A percentile compares a stretch with the other conserved stretches of the same genome.
These are phyloP conservation scores for Chydorus sphaericus DNA, from an alignment of 2,888 invertebrate genomes.

Conservation along the genomic window DNA sequence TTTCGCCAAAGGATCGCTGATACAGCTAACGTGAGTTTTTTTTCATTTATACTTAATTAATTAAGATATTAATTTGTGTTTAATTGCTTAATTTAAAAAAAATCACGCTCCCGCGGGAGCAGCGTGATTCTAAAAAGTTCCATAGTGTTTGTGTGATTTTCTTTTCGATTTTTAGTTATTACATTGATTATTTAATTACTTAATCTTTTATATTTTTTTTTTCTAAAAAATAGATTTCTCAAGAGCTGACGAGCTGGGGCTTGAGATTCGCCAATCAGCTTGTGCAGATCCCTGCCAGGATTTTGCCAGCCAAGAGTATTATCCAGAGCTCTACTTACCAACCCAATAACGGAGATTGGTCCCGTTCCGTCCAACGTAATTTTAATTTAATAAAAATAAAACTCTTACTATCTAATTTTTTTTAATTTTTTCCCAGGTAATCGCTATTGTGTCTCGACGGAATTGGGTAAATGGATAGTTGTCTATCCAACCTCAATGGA, in stretches of 20 bases:
- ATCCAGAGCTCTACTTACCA: background rate
- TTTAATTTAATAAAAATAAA: too few relatives aligned
- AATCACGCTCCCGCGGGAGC: too few relatives aligned
- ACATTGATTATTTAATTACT: too few relatives aligned
- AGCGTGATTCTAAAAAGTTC: too few relatives aligned
- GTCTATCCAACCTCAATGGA: slow-evolving; percentile 15
- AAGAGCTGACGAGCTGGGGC: slow-evolving; percentile 3
- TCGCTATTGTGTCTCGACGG: slow-evolving; percentile 15
- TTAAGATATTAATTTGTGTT: too few relatives aligned
- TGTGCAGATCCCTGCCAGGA: background rate
- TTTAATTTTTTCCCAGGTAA: slow-evolving; percentile 15
- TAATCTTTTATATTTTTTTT: background rate
- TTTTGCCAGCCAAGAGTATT: background rate
- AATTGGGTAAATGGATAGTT: slow-evolving; percentile 18
- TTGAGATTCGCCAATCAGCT: background rate
- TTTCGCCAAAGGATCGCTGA: slow-evolving; percentile 48
- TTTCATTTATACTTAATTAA: too few relatives aligned
- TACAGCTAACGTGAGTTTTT: slow-evolving; percentile 29
- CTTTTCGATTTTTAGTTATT: too few relatives aligned
- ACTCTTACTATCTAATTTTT: slow-evolving; percentile 2
- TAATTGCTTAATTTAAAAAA: too few relatives aligned
- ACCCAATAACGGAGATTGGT: background rate
- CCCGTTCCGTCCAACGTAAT: background rate
- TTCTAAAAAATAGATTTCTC: background rate
- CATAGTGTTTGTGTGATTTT: too few relatives aligned